Evolutionary conservation across 2,113 vertebrate species (phyloP).

Genomic region (Myanophis thanlyinensis): DNA sequence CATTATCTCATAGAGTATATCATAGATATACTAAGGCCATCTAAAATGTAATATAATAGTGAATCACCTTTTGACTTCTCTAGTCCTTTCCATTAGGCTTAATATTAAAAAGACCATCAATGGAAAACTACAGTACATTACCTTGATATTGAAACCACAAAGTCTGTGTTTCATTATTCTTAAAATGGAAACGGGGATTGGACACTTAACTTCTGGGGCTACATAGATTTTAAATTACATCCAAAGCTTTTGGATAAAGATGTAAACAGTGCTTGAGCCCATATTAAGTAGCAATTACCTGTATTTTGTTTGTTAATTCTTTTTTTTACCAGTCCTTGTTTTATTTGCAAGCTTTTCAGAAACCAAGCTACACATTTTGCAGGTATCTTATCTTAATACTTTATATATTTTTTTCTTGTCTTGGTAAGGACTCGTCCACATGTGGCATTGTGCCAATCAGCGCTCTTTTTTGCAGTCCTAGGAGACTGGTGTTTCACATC

Average conservation of each 20-base stretch:
- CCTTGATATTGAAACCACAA: neutral
- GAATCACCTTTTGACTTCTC: neutral
- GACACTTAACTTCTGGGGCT: neutral
- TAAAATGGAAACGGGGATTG: neutral
- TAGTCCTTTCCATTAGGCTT: neutral
- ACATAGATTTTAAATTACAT: neutral
- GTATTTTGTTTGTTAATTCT: neutral
- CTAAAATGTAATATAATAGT: neutral
- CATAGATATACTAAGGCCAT: neutral
- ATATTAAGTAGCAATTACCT: neutral
- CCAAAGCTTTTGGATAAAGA: neutral
- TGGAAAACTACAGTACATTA: neutral
- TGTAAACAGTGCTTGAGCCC: neutral
- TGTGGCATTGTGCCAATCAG: neutral
- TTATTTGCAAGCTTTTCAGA: neutral
- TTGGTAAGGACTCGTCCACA: neutral
- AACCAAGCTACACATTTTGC: neutral
- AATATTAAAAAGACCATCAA: neutral
- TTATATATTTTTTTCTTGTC: neutral
- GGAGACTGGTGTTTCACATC: neutral
- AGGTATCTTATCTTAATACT: neutral
- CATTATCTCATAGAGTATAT: neutral
- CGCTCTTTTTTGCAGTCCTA: neutral
- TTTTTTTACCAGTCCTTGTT: neutral
- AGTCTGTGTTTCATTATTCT: neutral